A percentile compares a stretch with the other conserved stretches of the same genome.
Evolutionary conservation across 2,888 invertebrate genomes (phyloP).

Genomic region (Synanthedon andrenaeformis): DNA sequence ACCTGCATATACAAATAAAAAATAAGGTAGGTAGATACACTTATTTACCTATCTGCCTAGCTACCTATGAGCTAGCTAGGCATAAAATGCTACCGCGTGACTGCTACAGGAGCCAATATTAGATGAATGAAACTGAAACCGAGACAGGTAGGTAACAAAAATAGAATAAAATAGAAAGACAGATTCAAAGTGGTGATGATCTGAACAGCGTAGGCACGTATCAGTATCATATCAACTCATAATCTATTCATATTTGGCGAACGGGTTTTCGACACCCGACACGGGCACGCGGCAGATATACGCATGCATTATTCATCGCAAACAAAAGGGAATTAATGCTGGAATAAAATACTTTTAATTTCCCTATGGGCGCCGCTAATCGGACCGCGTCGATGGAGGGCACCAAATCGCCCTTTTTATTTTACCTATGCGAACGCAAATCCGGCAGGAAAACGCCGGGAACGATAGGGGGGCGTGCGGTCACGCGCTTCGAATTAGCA

Average conservation of each 20-base stretch:
- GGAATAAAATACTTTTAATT: constrained; percentile 69
- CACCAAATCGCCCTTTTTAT: constrained; percentile 68
- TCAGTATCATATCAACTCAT: constrained; percentile 9
- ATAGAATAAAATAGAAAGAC: too few relatives aligned
- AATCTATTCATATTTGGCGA: constrained; percentile 14
- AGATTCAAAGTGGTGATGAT: too few relatives aligned
- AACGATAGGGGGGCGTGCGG: constrained; percentile 34
- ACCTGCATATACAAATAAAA: too few relatives aligned
- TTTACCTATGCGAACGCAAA: constrained; percentile 62
- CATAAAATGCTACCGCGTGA: too few relatives aligned
- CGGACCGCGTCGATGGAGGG: constrained; percentile 63
- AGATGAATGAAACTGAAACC: too few relatives aligned
- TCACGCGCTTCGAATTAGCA: constrained; percentile 61
- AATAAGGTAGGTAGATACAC: too few relatives aligned
- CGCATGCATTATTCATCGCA: constrained; percentile 49
- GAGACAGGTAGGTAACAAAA: too few relatives aligned
- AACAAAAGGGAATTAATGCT: constrained; percentile 64
- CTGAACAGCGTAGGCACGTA: background rate
- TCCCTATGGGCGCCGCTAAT: constrained; percentile 65
- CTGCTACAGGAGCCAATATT: too few relatives aligned
- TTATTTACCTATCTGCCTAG: too few relatives aligned
- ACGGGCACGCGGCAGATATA: constrained; percentile 18
- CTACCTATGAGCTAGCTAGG: too few relatives aligned
- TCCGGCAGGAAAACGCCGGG: constrained; percentile 60
- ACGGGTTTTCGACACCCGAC: constrained; percentile 14